Evolutionary conservation across 2,113 vertebrate species (phyloP).

Genomic region (Saccopteryx bilineata): DNA sequence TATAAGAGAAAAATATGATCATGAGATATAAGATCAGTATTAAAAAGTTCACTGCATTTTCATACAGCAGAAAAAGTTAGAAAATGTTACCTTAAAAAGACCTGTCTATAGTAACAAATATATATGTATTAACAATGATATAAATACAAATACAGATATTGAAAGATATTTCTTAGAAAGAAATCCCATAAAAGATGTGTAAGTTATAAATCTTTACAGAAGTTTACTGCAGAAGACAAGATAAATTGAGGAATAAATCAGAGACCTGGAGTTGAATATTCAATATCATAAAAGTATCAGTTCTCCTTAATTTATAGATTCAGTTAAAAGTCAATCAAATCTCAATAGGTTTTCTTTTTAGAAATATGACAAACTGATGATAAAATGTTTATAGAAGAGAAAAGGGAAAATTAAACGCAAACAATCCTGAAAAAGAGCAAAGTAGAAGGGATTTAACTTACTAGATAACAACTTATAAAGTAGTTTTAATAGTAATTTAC

Average conservation of each 20-base stretch:
- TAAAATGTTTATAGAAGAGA: neutral
- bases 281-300: neutral
- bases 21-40: neutral
- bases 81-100: slow-evolving; percentile 17
- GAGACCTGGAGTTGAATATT: neutral
- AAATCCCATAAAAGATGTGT: neutral
- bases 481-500: slow-evolving; percentile 14
- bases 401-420: neutral
- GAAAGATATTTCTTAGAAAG: neutral
- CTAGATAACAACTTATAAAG: neutral
- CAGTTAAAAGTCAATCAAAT: neutral
- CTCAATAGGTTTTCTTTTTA: neutral
- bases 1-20: neutral
- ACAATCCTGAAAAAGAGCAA: neutral
- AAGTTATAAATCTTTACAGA: slow-evolving; percentile 17
- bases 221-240: neutral
- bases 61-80: neutral
- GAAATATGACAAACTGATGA: neutral
- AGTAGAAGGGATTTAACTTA: neutral
- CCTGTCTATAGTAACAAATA: neutral
- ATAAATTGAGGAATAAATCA: neutral
- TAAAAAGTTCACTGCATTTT: slow-evolving; percentile 33
- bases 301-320: slow-evolving; percentile 7
- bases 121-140: neutral
- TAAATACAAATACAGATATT: neutral